These are phyloP conservation scores for Furcula furcula DNA, from an alignment of 2,888 invertebrate species.

Conservation along the genomic window DNA sequence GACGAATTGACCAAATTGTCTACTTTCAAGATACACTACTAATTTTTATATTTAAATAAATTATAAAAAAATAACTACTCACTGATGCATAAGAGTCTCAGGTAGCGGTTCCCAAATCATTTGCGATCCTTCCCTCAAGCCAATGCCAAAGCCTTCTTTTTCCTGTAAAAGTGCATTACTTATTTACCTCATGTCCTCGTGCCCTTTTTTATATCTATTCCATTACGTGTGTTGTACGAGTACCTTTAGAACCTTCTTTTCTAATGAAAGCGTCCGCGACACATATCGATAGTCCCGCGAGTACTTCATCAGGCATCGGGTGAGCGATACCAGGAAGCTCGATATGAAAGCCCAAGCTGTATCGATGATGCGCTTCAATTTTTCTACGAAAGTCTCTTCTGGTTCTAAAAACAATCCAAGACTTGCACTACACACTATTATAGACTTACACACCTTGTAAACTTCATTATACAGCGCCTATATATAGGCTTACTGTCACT, in stretches of 20 bases:
- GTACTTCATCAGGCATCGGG: conserved; percentile 90
- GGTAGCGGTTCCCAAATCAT: conserved; percentile 83
- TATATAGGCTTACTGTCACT: too few species aligned
- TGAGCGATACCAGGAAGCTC: conserved; percentile 90
- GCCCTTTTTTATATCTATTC: too few species aligned
- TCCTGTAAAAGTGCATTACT: too few species aligned
- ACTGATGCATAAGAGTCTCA: conserved; percentile 58
- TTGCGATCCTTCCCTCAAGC: conserved; percentile 84
- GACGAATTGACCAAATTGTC: too few species aligned
- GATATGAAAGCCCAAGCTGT: conserved; percentile 87
- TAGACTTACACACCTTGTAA: too few species aligned
- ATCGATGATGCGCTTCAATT: conserved; percentile 60
- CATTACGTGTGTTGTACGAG: too few species aligned
- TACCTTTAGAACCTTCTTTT: conserved; percentile 94
- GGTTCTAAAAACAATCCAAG: too few species aligned
- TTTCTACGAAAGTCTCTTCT: conserved; percentile 69
- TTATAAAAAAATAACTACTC: conserved; percentile 31
- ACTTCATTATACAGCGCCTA: too few species aligned
- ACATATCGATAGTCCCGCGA: conserved; percentile 98
- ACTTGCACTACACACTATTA: too few species aligned
- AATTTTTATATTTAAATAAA: background rate
- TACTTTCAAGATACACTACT: background rate
- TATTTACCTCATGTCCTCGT: too few species aligned
- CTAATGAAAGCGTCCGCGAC: conserved; percentile 91
- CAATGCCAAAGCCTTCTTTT: conserved; percentile 85